phyloP scores from a whole-genome alignment of 2,888 invertebrate genomes.

The Seira ritae region DNA sequence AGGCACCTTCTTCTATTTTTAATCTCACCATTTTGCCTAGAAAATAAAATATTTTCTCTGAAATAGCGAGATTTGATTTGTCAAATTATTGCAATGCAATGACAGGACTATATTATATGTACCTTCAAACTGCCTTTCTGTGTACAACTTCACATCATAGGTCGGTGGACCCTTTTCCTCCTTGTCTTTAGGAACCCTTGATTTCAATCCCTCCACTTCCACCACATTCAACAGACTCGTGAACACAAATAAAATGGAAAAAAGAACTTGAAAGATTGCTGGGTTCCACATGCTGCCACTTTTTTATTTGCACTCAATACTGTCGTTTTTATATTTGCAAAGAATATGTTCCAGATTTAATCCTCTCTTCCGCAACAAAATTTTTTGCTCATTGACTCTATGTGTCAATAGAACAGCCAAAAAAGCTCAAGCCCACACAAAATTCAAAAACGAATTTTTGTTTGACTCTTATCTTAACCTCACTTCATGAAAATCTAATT shows the following conservation, averaged over 20 bases:
- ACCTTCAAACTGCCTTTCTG: slow-evolving; percentile 66
- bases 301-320: neutral
- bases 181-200: slow-evolving; percentile 44
- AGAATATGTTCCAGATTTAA: neutral
- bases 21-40: slow-evolving; percentile 58
- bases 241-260: slow-evolving; percentile 21
- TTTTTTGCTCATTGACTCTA: neutral
- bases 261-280: neutral
- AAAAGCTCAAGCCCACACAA: neutral
- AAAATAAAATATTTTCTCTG: neutral
- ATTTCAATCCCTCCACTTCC: slow-evolving; percentile 11
- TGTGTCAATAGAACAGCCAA: no score
- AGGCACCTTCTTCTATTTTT: slow-evolving; percentile 50
- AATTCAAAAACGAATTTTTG: neutral
- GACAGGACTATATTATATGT: neutral
- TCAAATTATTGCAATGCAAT: neutral
- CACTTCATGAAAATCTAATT: neutral
- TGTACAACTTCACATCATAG: slow-evolving; percentile 61
- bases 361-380: neutral
- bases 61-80: neutral
- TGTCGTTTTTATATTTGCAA: neutral
- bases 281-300: slow-evolving; percentile 17
- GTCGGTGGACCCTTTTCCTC: slow-evolving; percentile 36
- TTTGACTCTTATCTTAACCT: neutral
- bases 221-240: neutral